Evolutionary conservation across 2,888 invertebrate species (phyloP).

Genomic region (Imbricaverruca yamaguchii): DNA sequence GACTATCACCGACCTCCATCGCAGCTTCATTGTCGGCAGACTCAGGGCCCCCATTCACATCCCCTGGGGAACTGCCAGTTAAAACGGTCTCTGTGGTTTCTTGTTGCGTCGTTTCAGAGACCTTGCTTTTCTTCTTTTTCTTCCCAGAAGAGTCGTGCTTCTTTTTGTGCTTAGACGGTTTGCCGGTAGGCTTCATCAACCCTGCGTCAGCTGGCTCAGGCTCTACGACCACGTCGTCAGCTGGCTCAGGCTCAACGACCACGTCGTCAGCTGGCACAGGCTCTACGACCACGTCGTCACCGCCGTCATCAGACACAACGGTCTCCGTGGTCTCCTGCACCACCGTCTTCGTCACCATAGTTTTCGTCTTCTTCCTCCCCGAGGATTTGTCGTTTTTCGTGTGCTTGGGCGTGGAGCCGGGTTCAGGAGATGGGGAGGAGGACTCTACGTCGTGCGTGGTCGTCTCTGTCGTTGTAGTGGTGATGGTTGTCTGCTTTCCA

Average conservation of each 20-base stretch:
- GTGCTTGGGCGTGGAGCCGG: not conserved
- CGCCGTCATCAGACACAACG: not conserved
- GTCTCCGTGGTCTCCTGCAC: not conserved
- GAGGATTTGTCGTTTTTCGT: not conserved
- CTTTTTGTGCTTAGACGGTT: not conserved
- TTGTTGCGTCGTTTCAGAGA: not conserved
- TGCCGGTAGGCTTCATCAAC: not conserved
- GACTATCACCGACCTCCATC: no score
- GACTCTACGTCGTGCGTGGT: not conserved
- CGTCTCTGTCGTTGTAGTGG: not conserved
- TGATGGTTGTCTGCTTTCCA: not conserved
- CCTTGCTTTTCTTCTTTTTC: constrained; percentile 12
- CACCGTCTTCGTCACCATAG: not conserved
- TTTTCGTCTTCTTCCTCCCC: constrained; percentile 10
- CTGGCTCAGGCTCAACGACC: not conserved
- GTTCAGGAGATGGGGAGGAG: constrained; percentile 10
- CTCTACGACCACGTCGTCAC: not conserved
- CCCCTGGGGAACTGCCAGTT: no score
- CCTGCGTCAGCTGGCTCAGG: not conserved
- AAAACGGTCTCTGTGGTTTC: not conserved
- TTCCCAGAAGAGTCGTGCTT: not conserved
- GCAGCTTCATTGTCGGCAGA: no score
- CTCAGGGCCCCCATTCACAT: no score
- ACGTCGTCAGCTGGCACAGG: not conserved
- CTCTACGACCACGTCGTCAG: not conserved